Conservation (phyloP, 1,140 invertebrate genomes). For the Drosophila burlai region DNA sequence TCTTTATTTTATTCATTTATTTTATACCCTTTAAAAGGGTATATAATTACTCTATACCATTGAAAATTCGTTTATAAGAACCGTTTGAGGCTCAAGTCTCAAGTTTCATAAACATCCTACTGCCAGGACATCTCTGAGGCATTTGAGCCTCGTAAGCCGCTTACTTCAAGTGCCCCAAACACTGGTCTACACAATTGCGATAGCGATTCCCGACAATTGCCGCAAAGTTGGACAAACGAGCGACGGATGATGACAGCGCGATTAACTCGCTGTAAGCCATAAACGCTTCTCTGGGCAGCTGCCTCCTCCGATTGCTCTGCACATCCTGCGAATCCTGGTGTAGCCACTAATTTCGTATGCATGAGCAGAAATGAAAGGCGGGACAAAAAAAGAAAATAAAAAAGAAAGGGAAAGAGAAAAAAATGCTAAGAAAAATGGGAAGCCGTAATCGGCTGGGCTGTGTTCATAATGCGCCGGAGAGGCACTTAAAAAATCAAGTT, state of each 20-base stretch:
- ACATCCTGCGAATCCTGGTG: slow-evolving; percentile 21
- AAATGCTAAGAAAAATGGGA: slow-evolving; percentile 34
- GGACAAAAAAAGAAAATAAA: slow-evolving; percentile 1
- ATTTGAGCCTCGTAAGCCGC: slow-evolving; percentile 58
- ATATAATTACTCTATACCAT: slow-evolving; percentile 3
- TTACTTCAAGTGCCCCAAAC: slow-evolving; percentile 58
- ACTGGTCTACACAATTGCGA: slow-evolving; percentile 39
- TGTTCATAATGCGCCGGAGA: slow-evolving; percentile 65
- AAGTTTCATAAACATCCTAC: neutral
- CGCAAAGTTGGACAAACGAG: slow-evolving; percentile 49
- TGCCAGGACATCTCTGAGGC: neutral
- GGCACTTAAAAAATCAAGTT: slow-evolving; percentile 83
- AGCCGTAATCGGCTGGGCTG: slow-evolving; percentile 56
- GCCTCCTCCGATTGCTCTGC: slow-evolving; percentile 1
- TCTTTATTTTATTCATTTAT: accelerated
- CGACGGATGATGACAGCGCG: slow-evolving; percentile 74
- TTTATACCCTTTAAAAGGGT: too few relatives aligned
- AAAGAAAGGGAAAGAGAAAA: neutral
- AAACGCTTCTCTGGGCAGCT: slow-evolving; percentile 65
- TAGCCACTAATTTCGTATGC: slow-evolving; percentile 78
- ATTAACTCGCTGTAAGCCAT: slow-evolving; percentile 82
- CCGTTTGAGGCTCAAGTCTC: neutral
- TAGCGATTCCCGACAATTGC: slow-evolving; percentile 49
- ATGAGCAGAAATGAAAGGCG: slow-evolving; percentile 75
- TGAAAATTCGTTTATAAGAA: neutral